Evolutionary conservation across 30 jellyfish, hydroid and myxozoan species (phyloP).

Genomic region (Hydra vulgaris): DNA sequence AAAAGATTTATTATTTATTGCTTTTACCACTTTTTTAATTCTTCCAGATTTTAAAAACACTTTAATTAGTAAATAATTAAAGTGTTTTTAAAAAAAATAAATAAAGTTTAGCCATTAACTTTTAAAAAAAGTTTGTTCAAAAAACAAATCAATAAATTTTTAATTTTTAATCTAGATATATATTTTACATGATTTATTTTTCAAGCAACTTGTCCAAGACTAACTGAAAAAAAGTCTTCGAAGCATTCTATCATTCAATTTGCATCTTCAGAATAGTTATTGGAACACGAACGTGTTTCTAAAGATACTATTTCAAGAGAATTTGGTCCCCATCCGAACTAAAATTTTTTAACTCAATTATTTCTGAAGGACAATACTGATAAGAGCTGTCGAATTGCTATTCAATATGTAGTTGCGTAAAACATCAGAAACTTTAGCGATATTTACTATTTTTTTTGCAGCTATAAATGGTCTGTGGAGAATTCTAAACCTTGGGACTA

Average conservation of each 20-base stretch:
- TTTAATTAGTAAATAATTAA: neutral
- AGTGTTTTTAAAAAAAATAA: no score
- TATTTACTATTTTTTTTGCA: slow-evolving; percentile 18
- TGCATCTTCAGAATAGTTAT: neutral
- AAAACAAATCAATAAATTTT: neutral
- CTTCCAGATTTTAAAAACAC: no score
- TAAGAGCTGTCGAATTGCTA: neutral
- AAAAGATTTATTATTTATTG: neutral
- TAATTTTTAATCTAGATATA: neutral
- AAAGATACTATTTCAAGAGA: neutral
- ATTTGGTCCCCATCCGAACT: neutral
- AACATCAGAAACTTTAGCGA: slow-evolving; percentile 6
- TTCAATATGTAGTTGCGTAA: slow-evolving; percentile 1
- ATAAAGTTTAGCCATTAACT: neutral
- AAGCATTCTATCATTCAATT: neutral
- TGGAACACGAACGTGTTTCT: neutral
- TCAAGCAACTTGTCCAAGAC: neutral
- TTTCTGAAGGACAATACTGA: neutral
- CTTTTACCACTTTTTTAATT: neutral
- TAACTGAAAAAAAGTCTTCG: neutral
- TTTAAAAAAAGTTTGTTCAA: neutral
- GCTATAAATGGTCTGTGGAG: slow-evolving; percentile 23
- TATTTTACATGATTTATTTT: neutral
- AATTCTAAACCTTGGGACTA: slow-evolving; percentile 22
- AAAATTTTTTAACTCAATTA: neutral